Evolutionary conservation across 2,888 invertebrate species (phyloP), one percentile per base, ranked within the genome.

Genomic region (Lepas anatifera): DNA sequence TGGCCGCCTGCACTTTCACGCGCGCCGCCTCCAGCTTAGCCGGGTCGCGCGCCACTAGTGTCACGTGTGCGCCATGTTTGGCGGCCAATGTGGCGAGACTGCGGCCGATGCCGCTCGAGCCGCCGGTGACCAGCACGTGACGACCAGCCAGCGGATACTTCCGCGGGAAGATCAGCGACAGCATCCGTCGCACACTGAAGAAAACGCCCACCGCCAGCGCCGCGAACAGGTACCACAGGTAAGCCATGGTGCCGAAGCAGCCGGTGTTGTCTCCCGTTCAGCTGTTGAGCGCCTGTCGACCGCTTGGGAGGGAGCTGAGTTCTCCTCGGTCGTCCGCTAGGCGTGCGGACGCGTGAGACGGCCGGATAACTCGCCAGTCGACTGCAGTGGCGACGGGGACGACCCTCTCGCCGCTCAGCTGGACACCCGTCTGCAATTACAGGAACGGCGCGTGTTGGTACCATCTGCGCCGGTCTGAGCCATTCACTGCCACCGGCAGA

Each of bases 91-190:
- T 82, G 0, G 95, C 96, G 22, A 90, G 80, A 71, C 88, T 86
- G 79, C 91, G 89, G 0, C 97, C 98, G 76, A 98, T 98, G 11
- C 97, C 97, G 81, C 93, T 94, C 0, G 96, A 96, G 18, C 96
- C 97, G 63, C 97, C 97, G 39, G 95, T 95, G 64, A 97, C 83
- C 86, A 86, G 72, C 7, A 71, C 69, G 70, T 71, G 71, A 8
- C 43, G 64, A 25, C 50, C 68, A 35, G 58, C 58, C 58, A 58
- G 58, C 32, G 58, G 7, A 2, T 32, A 13, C 32, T 13, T 25
- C 18, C 58, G 32, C 58, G 32, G 35, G 32, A 11, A 22, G 18
- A 35, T 6, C 7, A 29, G 18, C 32, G 32, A 18, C 7, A 13
- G 32, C 32, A 58, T 6, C 18, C 32, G 58, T 7, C 35, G 18